Conservation (phyloP, 2,888 invertebrate species). For the Parascotia fuliginaria region DNA sequence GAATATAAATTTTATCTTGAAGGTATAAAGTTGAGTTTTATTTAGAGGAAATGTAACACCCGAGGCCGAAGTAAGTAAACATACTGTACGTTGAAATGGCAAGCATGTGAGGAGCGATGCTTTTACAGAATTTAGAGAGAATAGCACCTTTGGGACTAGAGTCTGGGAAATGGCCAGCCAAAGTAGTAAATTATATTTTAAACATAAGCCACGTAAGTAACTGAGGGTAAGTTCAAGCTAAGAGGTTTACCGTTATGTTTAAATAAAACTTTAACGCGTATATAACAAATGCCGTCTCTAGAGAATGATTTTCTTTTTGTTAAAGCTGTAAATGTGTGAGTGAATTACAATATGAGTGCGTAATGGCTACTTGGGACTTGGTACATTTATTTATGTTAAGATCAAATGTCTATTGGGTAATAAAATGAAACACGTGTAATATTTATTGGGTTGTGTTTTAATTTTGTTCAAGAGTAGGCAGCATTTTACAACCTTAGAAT, state of each 20-base stretch:
- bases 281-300: background rate
- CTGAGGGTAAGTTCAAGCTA: constrained; percentile 23
- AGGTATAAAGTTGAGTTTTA: constrained; percentile 11
- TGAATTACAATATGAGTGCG: background rate
- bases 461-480: no score
- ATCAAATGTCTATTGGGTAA: background rate
- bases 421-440: background rate
- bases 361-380: background rate
- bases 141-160: constrained; percentile 52
- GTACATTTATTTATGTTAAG: background rate
- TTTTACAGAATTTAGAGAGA: constrained; percentile 57
- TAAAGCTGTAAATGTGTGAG: background rate
- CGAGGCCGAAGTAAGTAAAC: constrained; percentile 34
- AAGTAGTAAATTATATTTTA: constrained; percentile 40
- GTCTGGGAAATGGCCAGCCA: constrained; percentile 24
- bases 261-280: constrained; percentile 25
- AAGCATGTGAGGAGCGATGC: constrained; percentile 48
- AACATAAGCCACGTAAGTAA: constrained; percentile 38
- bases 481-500: no score
- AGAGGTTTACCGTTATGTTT: constrained; percentile 17
- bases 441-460: no score
- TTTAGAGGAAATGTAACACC: constrained; percentile 13
- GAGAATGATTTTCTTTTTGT: background rate
- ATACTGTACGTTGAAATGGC: constrained; percentile 46
- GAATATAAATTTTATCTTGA: constrained; percentile 21